Evolutionary conservation across 2,888 invertebrate species (phyloP).

Genomic region (Drosophila mimica): DNA sequence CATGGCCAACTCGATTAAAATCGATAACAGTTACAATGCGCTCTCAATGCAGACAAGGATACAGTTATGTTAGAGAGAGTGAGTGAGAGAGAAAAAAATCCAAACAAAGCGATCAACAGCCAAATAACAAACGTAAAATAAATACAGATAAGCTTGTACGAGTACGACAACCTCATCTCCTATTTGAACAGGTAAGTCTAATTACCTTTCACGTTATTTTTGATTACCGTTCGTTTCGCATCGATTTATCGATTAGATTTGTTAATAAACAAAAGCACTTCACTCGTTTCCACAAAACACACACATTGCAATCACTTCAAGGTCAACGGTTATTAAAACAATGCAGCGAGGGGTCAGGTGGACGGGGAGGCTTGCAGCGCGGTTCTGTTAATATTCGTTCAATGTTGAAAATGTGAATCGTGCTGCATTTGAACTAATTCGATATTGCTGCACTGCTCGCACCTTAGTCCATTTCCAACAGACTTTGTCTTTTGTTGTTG

Average conservation of each 20-base stretch:
- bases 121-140: background rate
- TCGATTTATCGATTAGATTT: constrained; percentile 50
- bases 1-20: background rate
- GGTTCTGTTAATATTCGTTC: background rate
- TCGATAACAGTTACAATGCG: background rate
- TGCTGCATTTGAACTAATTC: constrained; percentile 26
- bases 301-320: constrained; percentile 10
- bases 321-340: constrained; percentile 7
- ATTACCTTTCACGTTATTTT: background rate
- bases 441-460: constrained; percentile 33
- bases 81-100: background rate
- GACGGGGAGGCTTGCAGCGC: background rate
- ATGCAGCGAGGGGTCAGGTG: too few species aligned
- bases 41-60: background rate
- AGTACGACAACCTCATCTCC: background rate
- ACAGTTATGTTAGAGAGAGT: background rate
- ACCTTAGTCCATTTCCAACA: constrained; percentile 12
- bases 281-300: background rate
- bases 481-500: constrained; percentile 6
- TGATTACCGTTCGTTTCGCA: constrained; percentile 9
- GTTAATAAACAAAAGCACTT: constrained; percentile 24
- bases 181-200: background rate
- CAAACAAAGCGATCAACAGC: background rate
- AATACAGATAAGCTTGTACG: background rate
- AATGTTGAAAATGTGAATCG: constrained; percentile 9